Evolutionary conservation across 2,797 vertebrate genomes (phyloP).

Genomic region (Prionace glauca): DNA sequence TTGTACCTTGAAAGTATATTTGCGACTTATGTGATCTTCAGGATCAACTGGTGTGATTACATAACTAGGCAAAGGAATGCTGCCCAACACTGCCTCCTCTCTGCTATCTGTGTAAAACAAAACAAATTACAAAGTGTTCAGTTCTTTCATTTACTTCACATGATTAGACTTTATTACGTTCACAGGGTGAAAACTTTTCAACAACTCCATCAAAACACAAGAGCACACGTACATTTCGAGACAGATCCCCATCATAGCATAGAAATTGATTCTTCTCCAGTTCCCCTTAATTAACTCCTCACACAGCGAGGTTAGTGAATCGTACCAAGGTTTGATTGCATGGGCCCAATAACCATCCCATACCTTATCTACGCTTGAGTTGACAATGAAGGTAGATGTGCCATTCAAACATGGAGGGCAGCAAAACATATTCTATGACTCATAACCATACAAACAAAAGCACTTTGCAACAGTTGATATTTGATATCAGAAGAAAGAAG

Average conservation of each 20-base stretch:
- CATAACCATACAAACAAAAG: neutral
- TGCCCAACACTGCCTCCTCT: slow-evolving; percentile 88
- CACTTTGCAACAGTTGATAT: neutral
- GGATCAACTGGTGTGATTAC: slow-evolving; percentile 79
- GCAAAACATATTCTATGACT: neutral
- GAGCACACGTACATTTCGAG: neutral
- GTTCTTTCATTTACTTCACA: neutral
- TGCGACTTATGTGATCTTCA: slow-evolving; percentile 92
- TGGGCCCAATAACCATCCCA: neutral
- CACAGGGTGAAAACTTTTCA: neutral
- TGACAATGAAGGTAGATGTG: neutral
- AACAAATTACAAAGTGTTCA: neutral
- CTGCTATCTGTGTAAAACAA: slow-evolving; percentile 75
- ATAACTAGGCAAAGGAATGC: slow-evolving; percentile 92
- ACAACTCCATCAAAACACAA: neutral
- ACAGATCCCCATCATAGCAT: neutral
- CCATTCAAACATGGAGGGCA: neutral
- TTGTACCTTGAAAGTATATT: slow-evolving; percentile 93
- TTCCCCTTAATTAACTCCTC: neutral
- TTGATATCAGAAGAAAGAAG: neutral
- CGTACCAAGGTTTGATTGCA: neutral
- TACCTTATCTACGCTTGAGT: neutral
- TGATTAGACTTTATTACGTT: neutral
- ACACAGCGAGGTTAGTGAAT: neutral
- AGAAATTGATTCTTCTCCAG: neutral